Percentiles rank a stretch among this genome's conserved stretches.
phyloP scores from a whole-genome alignment of 2,797 vertebrate species.

The Florisuga fusca region DNA sequence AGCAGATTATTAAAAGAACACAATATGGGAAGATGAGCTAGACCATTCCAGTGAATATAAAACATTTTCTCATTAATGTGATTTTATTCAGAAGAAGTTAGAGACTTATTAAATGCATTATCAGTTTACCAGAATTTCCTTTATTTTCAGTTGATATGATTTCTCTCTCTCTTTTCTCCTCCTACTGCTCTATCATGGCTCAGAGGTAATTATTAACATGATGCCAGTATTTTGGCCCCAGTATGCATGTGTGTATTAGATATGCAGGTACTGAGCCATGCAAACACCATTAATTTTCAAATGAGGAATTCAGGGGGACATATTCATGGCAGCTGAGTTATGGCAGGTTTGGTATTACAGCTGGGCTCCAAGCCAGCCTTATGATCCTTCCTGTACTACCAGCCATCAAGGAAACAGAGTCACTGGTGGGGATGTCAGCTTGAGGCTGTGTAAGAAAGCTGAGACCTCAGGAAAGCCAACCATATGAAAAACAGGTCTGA shows the following conservation, averaged over 20 bases:
- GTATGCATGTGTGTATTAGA: neutral
- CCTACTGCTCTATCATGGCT: neutral
- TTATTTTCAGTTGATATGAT: neutral
- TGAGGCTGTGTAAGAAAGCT: neutral
- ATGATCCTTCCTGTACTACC: neutral
- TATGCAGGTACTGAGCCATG: neutral
- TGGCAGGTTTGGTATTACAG: neutral
- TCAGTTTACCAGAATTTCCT: neutral
- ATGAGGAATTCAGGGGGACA: neutral
- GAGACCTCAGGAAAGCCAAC: constrained; percentile 9
- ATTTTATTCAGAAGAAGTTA: constrained; percentile 5
- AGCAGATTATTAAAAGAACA: neutral
- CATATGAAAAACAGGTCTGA: neutral
- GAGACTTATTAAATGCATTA: neutral
- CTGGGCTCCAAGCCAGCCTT: constrained; percentile 19
- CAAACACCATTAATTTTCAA: constrained; percentile 28
- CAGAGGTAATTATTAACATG: neutral
- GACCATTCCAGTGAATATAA: neutral
- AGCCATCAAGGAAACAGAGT: neutral
- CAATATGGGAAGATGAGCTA: neutral
- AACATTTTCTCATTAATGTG: neutral
- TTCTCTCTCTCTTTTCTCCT: neutral
- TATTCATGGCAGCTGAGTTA: neutral
- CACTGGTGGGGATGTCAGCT: neutral
- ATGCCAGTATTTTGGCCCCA: constrained; percentile 1